These are phyloP conservation scores for Pyrrhia umbra DNA, from an alignment of 2,888 invertebrate species.

Conservation along the genomic window DNA sequence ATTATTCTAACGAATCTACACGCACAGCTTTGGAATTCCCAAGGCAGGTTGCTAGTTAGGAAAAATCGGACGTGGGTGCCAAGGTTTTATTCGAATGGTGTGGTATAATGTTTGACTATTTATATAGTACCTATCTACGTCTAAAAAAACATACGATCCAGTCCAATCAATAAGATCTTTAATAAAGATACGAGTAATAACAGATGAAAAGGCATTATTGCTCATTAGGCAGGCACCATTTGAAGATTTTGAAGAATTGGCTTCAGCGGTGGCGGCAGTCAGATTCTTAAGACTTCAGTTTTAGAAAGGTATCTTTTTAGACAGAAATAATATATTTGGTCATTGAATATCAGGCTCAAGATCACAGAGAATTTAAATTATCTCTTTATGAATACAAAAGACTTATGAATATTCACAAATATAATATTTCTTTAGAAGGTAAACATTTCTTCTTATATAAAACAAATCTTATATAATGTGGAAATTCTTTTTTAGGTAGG, in stretches of 20 bases:
- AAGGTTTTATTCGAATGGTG: constrained; percentile 44
- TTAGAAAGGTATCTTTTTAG: background rate
- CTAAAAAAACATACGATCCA: background rate
- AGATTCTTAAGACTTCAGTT: too few relatives aligned
- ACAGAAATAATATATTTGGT: constrained; percentile 21
- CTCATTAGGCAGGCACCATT: too few relatives aligned
- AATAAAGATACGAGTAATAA: constrained; percentile 1
- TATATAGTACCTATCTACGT: background rate
- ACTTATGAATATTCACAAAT: constrained; percentile 50
- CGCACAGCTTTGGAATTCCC: constrained; percentile 40
- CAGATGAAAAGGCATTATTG: background rate
- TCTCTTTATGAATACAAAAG: constrained; percentile 36
- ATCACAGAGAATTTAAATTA: constrained; percentile 47
- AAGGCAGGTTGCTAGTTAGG: constrained; percentile 39
- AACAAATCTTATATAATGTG: constrained; percentile 27
- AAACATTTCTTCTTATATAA: constrained; percentile 37
- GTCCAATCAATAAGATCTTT: constrained; percentile 10
- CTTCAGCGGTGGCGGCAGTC: too few relatives aligned
- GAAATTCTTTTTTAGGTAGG: constrained; percentile 7
- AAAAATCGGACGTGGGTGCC: constrained; percentile 50
- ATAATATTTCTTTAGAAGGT: constrained; percentile 22
- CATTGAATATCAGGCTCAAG: constrained; percentile 32
- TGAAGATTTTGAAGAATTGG: too few relatives aligned
- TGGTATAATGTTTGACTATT: constrained; percentile 5
- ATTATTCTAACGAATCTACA: constrained; percentile 36